Conservation (phyloP, 2,888 invertebrate genomes). For the Pristionchus entomophagus region DNA sequence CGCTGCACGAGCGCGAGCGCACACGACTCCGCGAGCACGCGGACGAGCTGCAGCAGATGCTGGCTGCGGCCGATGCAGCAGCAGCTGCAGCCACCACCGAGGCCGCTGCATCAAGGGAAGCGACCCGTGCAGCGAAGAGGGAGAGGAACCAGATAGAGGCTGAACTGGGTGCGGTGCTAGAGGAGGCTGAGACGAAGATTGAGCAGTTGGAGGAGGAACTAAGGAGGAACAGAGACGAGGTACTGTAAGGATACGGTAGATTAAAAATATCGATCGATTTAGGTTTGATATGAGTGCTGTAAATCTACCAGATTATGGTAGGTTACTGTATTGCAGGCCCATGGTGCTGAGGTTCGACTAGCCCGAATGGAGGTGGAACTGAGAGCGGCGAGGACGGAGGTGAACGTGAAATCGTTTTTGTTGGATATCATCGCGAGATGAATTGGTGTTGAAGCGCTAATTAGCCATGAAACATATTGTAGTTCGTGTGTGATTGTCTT, state of each 20-base stretch:
- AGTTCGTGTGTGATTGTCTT: no score
- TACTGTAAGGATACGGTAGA: neutral
- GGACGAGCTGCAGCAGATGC: slow-evolving; percentile 22
- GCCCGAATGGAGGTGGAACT: neutral
- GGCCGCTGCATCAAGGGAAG: slow-evolving; percentile 1
- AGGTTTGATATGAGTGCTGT: no score
- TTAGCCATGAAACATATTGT: neutral
- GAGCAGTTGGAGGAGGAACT: slow-evolving; percentile 23
- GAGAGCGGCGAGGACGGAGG: neutral
- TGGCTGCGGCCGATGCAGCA: slow-evolving; percentile 36
- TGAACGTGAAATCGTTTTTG: neutral
- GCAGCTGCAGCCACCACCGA: neutral
- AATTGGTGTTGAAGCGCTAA: no score
- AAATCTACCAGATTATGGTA: no score
- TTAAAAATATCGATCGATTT: no score
- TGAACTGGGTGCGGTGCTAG: slow-evolving; percentile 1
- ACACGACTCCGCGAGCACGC: neutral
- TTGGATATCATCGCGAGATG: no score
- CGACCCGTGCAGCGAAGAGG: slow-evolving; percentile 3
- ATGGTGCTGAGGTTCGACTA: neutral
- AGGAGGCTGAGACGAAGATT: slow-evolving; percentile 15
- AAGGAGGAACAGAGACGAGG: neutral
- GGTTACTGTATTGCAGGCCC: neutral
- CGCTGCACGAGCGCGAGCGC: neutral
- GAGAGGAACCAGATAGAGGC: neutral